Base-by-base conservation (phyloP, 2,113 vertebrate genomes). In the Oostethus manadensis region DNA sequence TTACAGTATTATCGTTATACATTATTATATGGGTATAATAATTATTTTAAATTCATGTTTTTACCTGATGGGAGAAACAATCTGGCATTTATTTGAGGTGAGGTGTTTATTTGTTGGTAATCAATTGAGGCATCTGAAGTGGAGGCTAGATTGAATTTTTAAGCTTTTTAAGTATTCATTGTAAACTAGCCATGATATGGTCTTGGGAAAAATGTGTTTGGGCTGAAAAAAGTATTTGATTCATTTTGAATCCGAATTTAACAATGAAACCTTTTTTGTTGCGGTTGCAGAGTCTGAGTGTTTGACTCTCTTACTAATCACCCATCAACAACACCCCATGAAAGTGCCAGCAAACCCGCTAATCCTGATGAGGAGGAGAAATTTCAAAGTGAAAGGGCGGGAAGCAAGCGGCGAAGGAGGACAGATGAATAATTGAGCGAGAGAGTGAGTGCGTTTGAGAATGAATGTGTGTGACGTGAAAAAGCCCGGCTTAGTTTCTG, bases 341-440 rank as follows among this genome's bases (percentile, higher is more conserved):
- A 13, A 33, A 44, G 38, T 22, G 26, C 17, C 29, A 59, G 56
- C 44, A 21, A 49, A 44, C n/a, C 21, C 13, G 33, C n/a, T 35
- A 23, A 18, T 42, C 13, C 3, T 16, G 1, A 62, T 22, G 1
- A 21, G 14, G 21, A 49, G 14, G 21, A 49, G 8, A 29, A 35
- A 9, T 40, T 55, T 55, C 53, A 55, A 55, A 51, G 50, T 33
- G 18, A 14, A 38, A 62, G 35, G 47, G 10, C 1, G 17, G 29
- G 45, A 43, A 29, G 43, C 8, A 21, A 29, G 46, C 58, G 29
- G 22, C 22, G 38, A 21, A 45, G 46, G 42, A 54, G 20, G 26
- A 43, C 9, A 23, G 44, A 73, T 68, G 14, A 58, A 63, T 63
- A 16, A 68, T 58, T 68, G 15, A 78, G 42, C 38, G 38, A 46